Base-by-base conservation (phyloP, 2,113 vertebrate genomes). In the Passer domesticus region DNA sequence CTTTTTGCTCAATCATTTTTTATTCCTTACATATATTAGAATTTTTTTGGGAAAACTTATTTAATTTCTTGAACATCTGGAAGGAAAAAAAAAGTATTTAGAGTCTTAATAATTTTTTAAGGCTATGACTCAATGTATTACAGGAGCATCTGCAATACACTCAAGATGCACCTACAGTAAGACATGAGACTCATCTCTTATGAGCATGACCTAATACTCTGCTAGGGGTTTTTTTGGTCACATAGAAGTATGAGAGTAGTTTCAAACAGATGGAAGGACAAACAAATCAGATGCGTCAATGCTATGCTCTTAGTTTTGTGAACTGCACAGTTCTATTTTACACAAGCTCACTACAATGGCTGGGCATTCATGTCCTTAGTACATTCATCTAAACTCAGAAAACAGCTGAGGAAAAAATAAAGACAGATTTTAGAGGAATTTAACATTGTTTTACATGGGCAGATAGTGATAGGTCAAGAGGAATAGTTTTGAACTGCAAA, bases 191-290 rank as follows among this genome's bases (percentile, higher is more conserved):
- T 60, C 19, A 59, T 28, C 44, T 56, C 13, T 37, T 25, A 55
- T 0, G 0, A 66, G 15, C 28, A 53, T 4, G 9, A 46, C 20
- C 39, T 52, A 37, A 44, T 15, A 60, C 2, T 37, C 49, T 75
- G 43, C 33, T 35, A 9, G 15, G 31, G 15, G 0, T 0, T 22
- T 81, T 27, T 67, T n/a, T 23, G 9, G 3, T 49, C 31, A 41
- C 9, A 55, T 0, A 46, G 2, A 70, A 39, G 4, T n/a, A 31
- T 7, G 12, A 64, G 4, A 53, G 24, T 8, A 58, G 33, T 35
- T 72, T 35, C 13, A 76, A 82, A 35, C 4, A 90, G 33, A 10
- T 62, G 30, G 44, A 70, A 90, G 27, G 47, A 87, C 11, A 55
- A 46, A 70, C 7, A 74, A 23, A 33, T 52, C 13, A 64, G n/a